Conservation (phyloP, 2,888 invertebrate species). For the Tribolium freemani region DNA sequence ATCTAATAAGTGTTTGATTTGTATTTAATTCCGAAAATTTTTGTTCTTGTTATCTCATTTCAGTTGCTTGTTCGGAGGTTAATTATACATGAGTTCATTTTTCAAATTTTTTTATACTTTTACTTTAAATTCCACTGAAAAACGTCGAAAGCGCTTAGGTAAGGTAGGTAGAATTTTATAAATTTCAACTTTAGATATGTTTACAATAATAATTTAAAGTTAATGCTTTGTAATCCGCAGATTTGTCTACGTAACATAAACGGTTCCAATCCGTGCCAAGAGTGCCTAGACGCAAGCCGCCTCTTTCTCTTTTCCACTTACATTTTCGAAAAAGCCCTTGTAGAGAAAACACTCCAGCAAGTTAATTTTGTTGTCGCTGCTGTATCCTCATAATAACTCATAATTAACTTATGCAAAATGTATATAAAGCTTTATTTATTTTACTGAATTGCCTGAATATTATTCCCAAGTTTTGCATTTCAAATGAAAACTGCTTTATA, state of each 20-base stretch:
- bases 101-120: too few relatives aligned
- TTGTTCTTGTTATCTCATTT: too few relatives aligned
- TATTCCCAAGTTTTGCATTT: conserved; percentile 51
- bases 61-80: too few relatives aligned
- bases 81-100: too few relatives aligned
- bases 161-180: background rate
- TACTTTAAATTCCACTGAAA: too few relatives aligned
- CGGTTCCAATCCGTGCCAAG: conserved; percentile 39
- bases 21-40: too few relatives aligned
- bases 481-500: conserved; percentile 51
- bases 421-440: conserved; percentile 52
- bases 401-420: conserved; percentile 64
- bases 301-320: conserved; percentile 31
- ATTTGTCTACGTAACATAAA: conserved; percentile 55
- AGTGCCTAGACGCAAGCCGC: background rate
- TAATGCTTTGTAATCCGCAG: conserved; percentile 56
- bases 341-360: conserved; percentile 12
- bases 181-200: background rate
- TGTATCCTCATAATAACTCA: conserved; percentile 59
- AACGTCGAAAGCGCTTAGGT: background rate
- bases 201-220: conserved; percentile 29
- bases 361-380: conserved; percentile 41
- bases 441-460: conserved; percentile 47
- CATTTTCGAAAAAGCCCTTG: conserved; percentile 17
- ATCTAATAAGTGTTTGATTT: too few relatives aligned